Conservation (phyloP, 2,888 invertebrate species). For the Germaria angustata region DNA sequence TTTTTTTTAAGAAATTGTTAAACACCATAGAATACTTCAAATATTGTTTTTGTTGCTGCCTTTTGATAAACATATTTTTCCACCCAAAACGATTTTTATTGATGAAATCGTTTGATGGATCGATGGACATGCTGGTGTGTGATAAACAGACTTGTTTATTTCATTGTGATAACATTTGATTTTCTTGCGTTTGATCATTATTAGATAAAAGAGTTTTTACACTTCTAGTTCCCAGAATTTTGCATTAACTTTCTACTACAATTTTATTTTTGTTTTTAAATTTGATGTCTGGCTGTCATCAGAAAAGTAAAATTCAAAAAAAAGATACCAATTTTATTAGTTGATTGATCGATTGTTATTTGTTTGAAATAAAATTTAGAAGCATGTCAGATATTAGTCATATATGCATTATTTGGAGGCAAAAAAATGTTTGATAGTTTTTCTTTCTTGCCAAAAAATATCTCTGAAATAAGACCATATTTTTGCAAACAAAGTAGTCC, state of each 20-base stretch:
- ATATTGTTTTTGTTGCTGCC: not conserved
- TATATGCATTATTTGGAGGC: too few relatives aligned
- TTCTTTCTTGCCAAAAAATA: too few relatives aligned
- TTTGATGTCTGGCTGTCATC: not conserved
- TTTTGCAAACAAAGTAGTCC: too few relatives aligned
- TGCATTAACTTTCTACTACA: conserved; percentile 13
- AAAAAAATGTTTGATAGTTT: too few relatives aligned
- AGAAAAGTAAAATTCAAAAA: too few relatives aligned
- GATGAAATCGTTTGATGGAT: conserved; percentile 64
- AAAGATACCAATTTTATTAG: too few relatives aligned
- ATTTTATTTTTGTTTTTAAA: not conserved
- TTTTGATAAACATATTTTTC: not conserved
- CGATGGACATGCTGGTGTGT: conserved; percentile 42
- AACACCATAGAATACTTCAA: conserved; percentile 35
- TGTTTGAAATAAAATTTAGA: conserved; percentile 31
- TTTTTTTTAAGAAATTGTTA: conserved; percentile 32
- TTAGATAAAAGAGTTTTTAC: conserved; percentile 57
- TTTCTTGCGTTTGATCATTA: conserved; percentile 51
- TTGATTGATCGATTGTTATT: conserved; percentile 46
- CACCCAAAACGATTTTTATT: conserved; percentile 52
- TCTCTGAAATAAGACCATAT: too few relatives aligned
- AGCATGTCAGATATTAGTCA: conserved; percentile 32
- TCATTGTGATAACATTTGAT: conserved; percentile 40
- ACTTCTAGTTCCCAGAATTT: conserved; percentile 57
- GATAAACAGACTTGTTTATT: conserved; percentile 59